Percentiles rank a stretch among this genome's conserved stretches.
Conservation (phyloP, 2,113 vertebrate species). For the Protobothrops flavoviridis region DNA sequence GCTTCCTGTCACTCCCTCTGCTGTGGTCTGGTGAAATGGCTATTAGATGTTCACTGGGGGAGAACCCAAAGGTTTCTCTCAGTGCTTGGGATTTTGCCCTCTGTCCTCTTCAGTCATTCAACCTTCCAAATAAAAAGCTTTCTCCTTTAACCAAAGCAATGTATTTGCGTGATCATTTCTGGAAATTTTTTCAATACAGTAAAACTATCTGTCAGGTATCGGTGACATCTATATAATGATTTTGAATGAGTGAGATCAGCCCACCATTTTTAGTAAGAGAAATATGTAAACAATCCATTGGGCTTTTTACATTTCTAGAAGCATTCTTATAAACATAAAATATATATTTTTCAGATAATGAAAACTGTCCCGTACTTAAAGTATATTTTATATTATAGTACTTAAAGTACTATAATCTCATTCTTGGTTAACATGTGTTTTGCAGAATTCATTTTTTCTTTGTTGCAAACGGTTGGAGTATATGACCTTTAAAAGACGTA, state of each 20-base stretch:
- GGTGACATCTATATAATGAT: not conserved
- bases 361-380: not conserved
- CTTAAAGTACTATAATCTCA: not conserved
- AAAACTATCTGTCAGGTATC: not conserved
- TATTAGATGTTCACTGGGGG: not conserved
- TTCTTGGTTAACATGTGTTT: not conserved
- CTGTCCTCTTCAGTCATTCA: not conserved
- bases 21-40: not conserved
- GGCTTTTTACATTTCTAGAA: not conserved
- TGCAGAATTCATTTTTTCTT: not conserved
- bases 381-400: not conserved
- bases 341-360: not conserved
- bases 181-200: not conserved
- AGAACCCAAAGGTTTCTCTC: not conserved
- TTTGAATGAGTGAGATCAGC: not conserved
- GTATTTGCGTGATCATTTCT: not conserved
- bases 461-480: not conserved
- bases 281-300: not conserved
- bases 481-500: not conserved
- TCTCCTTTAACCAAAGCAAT: not conserved
- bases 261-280: not conserved
- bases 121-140: not conserved
- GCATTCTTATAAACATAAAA: not conserved
- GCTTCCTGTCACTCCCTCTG: not conserved
- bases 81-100: not conserved